Evolutionary conservation across 2,888 invertebrate genomes (phyloP), one percentile per base, ranked within the genome.

Genomic region (Lasioglossum oenotherae): DNA sequence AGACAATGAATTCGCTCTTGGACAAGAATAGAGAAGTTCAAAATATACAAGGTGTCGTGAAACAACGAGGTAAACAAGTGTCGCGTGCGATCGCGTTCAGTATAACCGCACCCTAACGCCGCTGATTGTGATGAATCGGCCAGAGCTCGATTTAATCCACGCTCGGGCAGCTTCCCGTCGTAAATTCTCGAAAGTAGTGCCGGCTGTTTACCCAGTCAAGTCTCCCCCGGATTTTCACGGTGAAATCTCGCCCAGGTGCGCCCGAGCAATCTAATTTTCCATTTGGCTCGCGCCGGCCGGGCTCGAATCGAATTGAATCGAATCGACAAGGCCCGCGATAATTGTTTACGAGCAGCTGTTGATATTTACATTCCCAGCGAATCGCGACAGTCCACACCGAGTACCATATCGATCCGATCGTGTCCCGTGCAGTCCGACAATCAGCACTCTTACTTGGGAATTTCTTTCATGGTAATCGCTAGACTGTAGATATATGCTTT

Each of bases 81-180:
- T 10, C 3, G 53, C 8, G 10, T 23, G 53, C 23, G 23, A 53
- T n/a, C 23, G 8, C 23, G 23, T 53, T 53, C 14, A 60, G 14
- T 60, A 27, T 27, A n/a, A 60, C 27, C n/a, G 60, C 60, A 14
- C 27, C 57, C 69, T 82, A 74, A 79, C 69, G 44, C 57, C 38
- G 23, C 14, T 82, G 81, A 82, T 82, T 74, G 49, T 82, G 75
- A 82, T 80, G 71, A 82, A 82, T 82, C 57, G 75, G 14, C 60
- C 75, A 41, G 12, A 41, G 12, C 60, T 64, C 16, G 41, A 16
- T 49, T 64, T 44, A 78, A 53, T 79, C 31, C 41, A 38, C 19
- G 41, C 49, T 19, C 44, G 41, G 31, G 19, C n/a, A 71, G 67
- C 69, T 79, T 31, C 60, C 38, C 41, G n/a, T 44, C 74, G n/a